These are phyloP conservation scores for Oryctes rhinoceros DNA, from an alignment of 1,140 invertebrate species.

Conservation along the genomic window DNA sequence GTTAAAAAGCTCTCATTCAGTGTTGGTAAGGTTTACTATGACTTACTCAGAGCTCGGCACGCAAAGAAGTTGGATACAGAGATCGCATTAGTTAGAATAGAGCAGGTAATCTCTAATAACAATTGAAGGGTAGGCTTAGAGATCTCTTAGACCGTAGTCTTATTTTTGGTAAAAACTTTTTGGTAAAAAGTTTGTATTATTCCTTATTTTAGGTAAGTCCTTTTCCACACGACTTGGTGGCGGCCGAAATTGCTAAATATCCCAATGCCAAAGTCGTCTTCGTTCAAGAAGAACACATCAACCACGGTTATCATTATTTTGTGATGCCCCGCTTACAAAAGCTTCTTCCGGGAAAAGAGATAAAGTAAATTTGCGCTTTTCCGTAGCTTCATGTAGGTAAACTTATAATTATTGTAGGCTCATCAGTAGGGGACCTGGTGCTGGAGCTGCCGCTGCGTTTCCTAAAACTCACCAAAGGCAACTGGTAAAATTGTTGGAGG, in stretches of 20 bases:
- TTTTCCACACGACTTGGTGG: conserved; percentile 85
- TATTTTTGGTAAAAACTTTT: too few species aligned
- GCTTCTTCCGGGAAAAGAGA: conserved; percentile 72
- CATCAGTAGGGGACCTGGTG: neutral
- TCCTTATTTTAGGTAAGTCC: conserved; percentile 62
- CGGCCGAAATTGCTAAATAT: conserved; percentile 76
- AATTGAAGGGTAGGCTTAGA: too few species aligned
- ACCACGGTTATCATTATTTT: conserved; percentile 63
- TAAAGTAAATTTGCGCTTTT: conserved; percentile 68
- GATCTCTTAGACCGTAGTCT: too few species aligned
- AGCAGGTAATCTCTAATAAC: conserved; percentile 70
- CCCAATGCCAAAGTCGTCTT: conserved; percentile 77
- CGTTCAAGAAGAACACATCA: conserved; percentile 91
- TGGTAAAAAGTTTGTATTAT: neutral
- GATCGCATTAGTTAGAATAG: conserved; percentile 81
- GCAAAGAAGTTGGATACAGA: conserved; percentile 72
- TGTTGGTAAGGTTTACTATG: conserved; percentile 87
- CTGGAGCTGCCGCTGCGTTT: neutral
- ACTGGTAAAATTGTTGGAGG: neutral
- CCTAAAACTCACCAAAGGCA: neutral
- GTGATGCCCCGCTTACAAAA: conserved; percentile 49
- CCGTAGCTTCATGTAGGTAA: neutral
- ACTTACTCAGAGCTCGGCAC: conserved; percentile 73
- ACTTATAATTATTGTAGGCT: neutral
- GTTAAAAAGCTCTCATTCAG: conserved; percentile 83